Base-by-base conservation (phyloP, 1,140 invertebrate genomes). In the Eufriesea mexicana region DNA sequence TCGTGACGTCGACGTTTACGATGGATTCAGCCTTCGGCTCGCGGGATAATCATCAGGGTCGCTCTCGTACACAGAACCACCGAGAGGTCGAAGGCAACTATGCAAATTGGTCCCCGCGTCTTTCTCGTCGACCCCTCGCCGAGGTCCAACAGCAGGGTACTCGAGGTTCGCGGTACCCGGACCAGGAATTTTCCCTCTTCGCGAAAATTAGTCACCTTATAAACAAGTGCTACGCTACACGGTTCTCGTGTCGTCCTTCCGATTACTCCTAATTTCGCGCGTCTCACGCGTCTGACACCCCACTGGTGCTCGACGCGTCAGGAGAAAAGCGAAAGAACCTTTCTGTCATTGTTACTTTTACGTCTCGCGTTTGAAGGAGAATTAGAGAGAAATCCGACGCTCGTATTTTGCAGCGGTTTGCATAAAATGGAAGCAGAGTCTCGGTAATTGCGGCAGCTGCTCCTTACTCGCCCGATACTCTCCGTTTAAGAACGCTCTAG, bases 11-110 rank as follows among this genome's bases (percentile, higher is more conserved):
- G 71, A 86, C 71, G 62, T 73, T 73, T 62, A 73, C 81, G 57
- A 78, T 83, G 73, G 68, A 73, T 79, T 57, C 75, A 79, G 57
- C 71, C 84, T 83, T 72, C 73, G 68, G 74, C 67, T 59, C n/a
- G 51, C 59, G 23, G 80, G 75, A 85, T 85, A 83, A 83, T 83
- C 67, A 83, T 85, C 80, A 49, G 66, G 80, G 80, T 78, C 73
- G 57, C 55, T 54, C 18, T 67, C 28, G 79, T 72, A 81, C 57
- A 77, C 80, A 77, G 64, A 68, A 54, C 57, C 23, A 67, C 28
- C 55, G 9, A 35, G 64, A 70, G 74, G 67, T 85, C 66, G 68
- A 73, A 85, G 84, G 73, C 72, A 74, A 78, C 72, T 83, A 73
- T 85, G 80, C 59, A 83, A 83, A 77, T 85, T 78, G 75, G 47